phyloP scores from a whole-genome alignment of 2,113 vertebrate species.

The Nothoprocta pentlandii region DNA sequence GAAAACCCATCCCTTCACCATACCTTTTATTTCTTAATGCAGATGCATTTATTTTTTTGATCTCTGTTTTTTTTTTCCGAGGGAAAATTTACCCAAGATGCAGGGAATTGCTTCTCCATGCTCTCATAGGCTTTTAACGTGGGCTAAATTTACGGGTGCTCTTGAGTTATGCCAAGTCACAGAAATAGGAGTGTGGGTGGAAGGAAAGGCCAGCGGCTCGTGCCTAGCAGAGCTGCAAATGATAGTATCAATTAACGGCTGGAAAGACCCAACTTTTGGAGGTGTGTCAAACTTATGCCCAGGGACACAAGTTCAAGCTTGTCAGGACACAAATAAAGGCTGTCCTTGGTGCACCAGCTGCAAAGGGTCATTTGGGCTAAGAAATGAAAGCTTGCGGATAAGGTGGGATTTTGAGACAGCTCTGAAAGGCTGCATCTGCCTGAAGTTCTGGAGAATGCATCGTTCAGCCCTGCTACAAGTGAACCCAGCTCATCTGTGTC shows the following conservation, averaged over 20 bases:
- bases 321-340: not conserved
- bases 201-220: slow-evolving; percentile 48
- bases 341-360: not conserved
- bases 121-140: not conserved
- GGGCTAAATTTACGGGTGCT: slow-evolving; percentile 18
- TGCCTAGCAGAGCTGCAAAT: slow-evolving; percentile 44
- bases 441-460: not conserved
- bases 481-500: not conserved
- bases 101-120: not conserved
- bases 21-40: not conserved
- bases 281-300: not conserved
- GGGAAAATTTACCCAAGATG: not conserved
- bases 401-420: not conserved
- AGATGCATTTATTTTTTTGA: not conserved
- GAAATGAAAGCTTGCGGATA: not conserved
- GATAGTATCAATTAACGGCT: slow-evolving; percentile 34
- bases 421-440: not conserved
- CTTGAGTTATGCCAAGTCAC: slow-evolving; percentile 36
- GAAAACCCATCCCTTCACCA: not conserved
- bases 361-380: not conserved
- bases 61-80: not conserved
- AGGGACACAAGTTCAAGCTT: not conserved
- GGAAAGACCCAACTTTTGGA: slow-evolving; percentile 18
- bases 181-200: slow-evolving; percentile 41
- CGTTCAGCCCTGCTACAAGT: not conserved